These are phyloP conservation scores for Sebastes dallii DNA, from an alignment of 2,797 vertebrate genomes.

Conservation along the genomic window DNA sequence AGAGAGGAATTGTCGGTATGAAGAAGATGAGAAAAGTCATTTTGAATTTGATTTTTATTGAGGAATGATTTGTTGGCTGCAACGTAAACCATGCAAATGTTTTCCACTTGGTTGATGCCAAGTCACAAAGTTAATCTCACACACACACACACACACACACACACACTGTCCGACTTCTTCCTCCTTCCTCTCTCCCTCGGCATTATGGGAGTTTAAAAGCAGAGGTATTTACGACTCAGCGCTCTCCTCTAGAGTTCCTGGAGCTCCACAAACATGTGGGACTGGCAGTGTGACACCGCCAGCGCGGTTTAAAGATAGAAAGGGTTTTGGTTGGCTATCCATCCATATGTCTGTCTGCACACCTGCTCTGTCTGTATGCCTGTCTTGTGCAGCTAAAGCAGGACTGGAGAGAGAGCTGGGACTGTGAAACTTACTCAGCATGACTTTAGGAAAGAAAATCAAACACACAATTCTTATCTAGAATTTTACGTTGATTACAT, in stretches of 20 bases:
- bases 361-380: conserved; percentile 11
- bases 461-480: background rate
- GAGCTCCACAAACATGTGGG: conserved; percentile 63
- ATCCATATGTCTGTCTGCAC: conserved; percentile 33
- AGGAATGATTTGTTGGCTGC: conserved; percentile 52
- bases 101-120: conserved; percentile 52
- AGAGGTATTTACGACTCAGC: conserved; percentile 81
- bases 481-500: background rate
- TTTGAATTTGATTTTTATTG: conserved; percentile 52
- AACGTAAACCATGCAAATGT: conserved; percentile 47
- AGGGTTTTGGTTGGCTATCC: conserved; percentile 43
- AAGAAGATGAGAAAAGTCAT: conserved; percentile 24
- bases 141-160: too few species aligned
- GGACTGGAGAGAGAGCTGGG: background rate
- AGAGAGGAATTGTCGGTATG: conserved; percentile 37
- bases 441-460: background rate
- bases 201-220: conserved; percentile 74
- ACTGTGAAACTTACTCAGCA: background rate
- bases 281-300: conserved; percentile 51
- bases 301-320: conserved; percentile 76
- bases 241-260: conserved; percentile 70
- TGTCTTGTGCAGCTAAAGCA: conserved; percentile 8
- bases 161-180: conserved; percentile 41
- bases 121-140: background rate
- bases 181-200: conserved; percentile 28